Conservation (phyloP, 1,140 invertebrate genomes). For the Diorhabda sublineata region DNA sequence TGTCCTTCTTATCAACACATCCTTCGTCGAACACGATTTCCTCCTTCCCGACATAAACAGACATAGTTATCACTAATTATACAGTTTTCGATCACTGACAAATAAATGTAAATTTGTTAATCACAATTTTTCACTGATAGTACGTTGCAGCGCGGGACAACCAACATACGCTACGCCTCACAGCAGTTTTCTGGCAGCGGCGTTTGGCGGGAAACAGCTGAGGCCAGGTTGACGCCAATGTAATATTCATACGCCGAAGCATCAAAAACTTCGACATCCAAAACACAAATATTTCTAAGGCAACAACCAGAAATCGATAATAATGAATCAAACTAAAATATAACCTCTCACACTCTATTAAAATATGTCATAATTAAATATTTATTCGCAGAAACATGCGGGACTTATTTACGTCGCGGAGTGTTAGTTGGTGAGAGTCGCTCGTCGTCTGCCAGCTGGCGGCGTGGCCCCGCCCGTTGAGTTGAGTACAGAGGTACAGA, state of each 20-base stretch:
- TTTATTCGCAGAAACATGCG: slow-evolving; percentile 19
- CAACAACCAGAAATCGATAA: slow-evolving; percentile 13
- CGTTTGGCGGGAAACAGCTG: slow-evolving; percentile 67
- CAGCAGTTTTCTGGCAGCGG: slow-evolving; percentile 58
- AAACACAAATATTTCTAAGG: slow-evolving; percentile 7
- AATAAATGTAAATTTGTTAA: slow-evolving; percentile 28
- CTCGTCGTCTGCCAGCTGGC: slow-evolving; percentile 58
- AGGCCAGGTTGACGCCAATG: slow-evolving; percentile 50
- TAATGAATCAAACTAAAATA: background rate
- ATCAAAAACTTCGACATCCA: slow-evolving; percentile 22
- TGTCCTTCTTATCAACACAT: slow-evolving; percentile 36
- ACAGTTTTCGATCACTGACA: slow-evolving; percentile 19
- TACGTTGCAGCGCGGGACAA: slow-evolving; percentile 40
- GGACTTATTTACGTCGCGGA: slow-evolving; percentile 51
- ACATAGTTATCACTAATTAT: slow-evolving; percentile 34
- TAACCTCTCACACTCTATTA: slow-evolving; percentile 18
- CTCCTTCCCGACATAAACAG: slow-evolving; percentile 38
- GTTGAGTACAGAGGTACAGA: slow-evolving; percentile 30
- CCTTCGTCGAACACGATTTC: slow-evolving; percentile 34
- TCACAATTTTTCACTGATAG: slow-evolving; percentile 29
- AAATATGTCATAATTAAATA: slow-evolving; percentile 3
- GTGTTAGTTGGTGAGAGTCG: slow-evolving; percentile 45
- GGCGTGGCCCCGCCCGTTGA: slow-evolving; percentile 46
- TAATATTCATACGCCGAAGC: slow-evolving; percentile 50
- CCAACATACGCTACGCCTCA: slow-evolving; percentile 47